Evolutionary conservation across 2,797 vertebrate genomes (phyloP).

Genomic region (Ptychobarbus kaznakovi): DNA sequence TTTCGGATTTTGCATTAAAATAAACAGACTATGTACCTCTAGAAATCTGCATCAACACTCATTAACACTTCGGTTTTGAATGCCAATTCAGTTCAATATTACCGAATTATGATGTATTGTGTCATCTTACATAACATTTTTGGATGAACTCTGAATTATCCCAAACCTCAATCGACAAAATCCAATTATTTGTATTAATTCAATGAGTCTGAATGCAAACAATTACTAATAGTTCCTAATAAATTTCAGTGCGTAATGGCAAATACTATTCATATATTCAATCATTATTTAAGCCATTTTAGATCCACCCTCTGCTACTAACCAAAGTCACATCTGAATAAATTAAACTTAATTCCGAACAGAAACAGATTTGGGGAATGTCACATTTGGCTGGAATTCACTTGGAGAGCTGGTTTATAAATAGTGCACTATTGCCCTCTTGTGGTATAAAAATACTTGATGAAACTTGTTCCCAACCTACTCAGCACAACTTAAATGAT

Average conservation of each 20-base stretch:
- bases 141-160: background rate
- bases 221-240: background rate
- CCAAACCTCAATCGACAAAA: background rate
- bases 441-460: background rate
- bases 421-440: conserved; percentile 50
- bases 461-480: background rate
- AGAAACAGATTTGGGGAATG: background rate
- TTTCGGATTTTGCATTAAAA: background rate
- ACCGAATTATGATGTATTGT: background rate
- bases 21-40: background rate
- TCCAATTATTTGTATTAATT: background rate
- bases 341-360: background rate
- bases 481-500: background rate
- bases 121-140: background rate
- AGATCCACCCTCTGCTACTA: background rate
- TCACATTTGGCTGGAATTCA: background rate
- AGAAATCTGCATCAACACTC: background rate
- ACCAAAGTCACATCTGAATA: background rate
- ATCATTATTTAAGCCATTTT: background rate
- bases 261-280: background rate
- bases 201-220: background rate
- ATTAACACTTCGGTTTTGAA: background rate
- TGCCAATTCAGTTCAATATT: background rate
- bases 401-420: background rate
- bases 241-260: too few relatives aligned